Evolutionary conservation across 2,888 invertebrate genomes (phyloP), one percentile per base, ranked within the genome.

Genomic region (Drosophila anomalata): DNA sequence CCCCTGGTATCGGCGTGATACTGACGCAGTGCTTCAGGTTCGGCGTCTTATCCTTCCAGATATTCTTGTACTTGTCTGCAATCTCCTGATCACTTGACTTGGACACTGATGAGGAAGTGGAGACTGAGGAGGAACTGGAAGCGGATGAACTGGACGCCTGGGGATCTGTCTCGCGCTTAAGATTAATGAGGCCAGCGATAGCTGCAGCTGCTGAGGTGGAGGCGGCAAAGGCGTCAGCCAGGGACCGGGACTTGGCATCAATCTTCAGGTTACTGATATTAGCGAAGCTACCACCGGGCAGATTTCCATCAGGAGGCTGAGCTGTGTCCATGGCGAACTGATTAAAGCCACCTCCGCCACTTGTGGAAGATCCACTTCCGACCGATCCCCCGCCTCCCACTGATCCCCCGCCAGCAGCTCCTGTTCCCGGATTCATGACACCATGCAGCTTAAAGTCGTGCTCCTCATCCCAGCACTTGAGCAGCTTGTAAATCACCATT

Each of bases 381-480:
- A 60, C 41, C 5, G 52, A 46, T 14, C 58, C 76, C 29, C 76
- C 76, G 6, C 53, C 67, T 41, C 69, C 76, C 31, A 71, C 17
- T 42, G 65, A 47, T 42, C 68, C 59, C 1, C 68, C 54, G 6
- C 75, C 71, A 3, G 59, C 53, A 9, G 65, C 55, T 2, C 67
- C 54, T 2, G 55, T 52, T 3, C 75, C 73, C 2, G 61, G 56
- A 3, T 75, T 78, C 26, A 86, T 77, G 6, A 58, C 76, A 0
- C 89, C 89, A 42, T 89, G 89, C 65, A 90, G 66, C 52, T 94
- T 93, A 57, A 93, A 93, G 29, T 94, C 92, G 29, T 94, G 93
- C 81, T 96, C 96, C 9, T 95, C 94, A 84, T 97, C 96, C 97
- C 97, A 97, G 58, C 95, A 94, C 89, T 96, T 95, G n/a, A 98